Conservation (phyloP, 2,797 vertebrate genomes). For the Cichlasoma orientale region DNA sequence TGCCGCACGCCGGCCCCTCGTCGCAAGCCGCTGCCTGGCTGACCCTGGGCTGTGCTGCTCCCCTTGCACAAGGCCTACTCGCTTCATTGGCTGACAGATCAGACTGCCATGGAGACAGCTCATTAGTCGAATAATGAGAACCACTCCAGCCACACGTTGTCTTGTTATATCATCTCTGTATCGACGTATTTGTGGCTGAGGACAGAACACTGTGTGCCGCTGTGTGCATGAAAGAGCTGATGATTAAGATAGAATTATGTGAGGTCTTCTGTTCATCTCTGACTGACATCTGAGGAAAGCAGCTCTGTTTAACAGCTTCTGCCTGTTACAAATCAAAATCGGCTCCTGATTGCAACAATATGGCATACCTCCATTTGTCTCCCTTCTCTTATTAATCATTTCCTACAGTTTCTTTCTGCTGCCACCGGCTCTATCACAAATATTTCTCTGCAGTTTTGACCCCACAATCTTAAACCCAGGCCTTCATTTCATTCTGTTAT, state of each 20-base stretch:
- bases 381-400: not conserved
- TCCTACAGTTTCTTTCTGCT: not conserved
- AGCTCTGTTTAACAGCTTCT: conserved; percentile 13
- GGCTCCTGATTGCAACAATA: conserved; percentile 11
- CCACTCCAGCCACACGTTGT: conserved; percentile 65
- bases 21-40: conserved; percentile 61
- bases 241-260: conserved; percentile 57
- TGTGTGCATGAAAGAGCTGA: conserved; percentile 51
- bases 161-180: conserved; percentile 72
- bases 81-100: conserved; percentile 79
- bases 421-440: not conserved
- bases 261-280: conserved; percentile 29
- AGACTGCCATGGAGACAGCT: conserved; percentile 77
- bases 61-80: conserved; percentile 53
- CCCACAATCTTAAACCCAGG: not conserved
- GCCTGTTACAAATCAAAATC: conserved; percentile 10
- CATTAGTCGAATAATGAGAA: conserved; percentile 83
- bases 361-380: not conserved
- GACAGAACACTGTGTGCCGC: conserved; percentile 70
- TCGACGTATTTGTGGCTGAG: conserved; percentile 70
- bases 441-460: not conserved
- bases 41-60: conserved; percentile 62
- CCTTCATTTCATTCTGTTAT: not conserved
- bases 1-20: conserved; percentile 58
- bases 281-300: conserved; percentile 23